These are phyloP conservation scores for Stramonita haemastoma DNA, from an alignment of 2,888 invertebrate species.

Conservation along the genomic window DNA sequence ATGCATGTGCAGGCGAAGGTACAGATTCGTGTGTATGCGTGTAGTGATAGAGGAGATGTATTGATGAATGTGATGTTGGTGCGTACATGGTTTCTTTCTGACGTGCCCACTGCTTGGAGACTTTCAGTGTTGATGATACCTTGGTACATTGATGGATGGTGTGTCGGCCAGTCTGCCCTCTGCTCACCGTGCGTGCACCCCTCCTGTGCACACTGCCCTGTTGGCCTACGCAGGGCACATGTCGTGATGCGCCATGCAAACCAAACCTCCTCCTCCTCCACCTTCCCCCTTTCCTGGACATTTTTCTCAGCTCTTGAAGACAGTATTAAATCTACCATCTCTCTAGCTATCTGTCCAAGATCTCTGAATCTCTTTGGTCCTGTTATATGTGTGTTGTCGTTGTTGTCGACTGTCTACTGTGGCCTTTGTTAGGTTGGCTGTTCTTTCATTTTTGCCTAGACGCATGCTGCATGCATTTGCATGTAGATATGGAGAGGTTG, in stretches of 20 bases:
- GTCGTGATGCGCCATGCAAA: background rate
- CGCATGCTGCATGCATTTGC: slow-evolving; percentile 6
- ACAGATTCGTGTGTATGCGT: background rate
- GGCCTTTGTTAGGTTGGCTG: background rate
- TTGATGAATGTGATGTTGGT: background rate
- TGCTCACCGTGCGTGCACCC: background rate
- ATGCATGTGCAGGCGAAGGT: background rate
- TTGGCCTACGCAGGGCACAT: background rate
- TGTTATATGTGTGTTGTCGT: background rate
- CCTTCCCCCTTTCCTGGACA: background rate
- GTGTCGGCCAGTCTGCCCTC: slow-evolving; percentile 1
- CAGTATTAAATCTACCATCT: background rate
- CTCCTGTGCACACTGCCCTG: background rate
- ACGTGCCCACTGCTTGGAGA: slow-evolving; percentile 2
- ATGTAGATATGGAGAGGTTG: background rate
- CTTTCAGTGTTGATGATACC: background rate
- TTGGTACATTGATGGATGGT: background rate
- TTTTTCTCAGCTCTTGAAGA: background rate
- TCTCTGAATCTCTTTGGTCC: background rate
- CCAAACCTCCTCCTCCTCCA: background rate
- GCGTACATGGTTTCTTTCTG: background rate
- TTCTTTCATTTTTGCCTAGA: background rate
- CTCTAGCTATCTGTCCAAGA: background rate
- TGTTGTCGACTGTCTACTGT: background rate
- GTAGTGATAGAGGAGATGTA: too few relatives aligned